These are phyloP conservation scores for Gallinago undulata DNA, from an alignment of 2,113 vertebrate genomes.

Conservation along the genomic window DNA sequence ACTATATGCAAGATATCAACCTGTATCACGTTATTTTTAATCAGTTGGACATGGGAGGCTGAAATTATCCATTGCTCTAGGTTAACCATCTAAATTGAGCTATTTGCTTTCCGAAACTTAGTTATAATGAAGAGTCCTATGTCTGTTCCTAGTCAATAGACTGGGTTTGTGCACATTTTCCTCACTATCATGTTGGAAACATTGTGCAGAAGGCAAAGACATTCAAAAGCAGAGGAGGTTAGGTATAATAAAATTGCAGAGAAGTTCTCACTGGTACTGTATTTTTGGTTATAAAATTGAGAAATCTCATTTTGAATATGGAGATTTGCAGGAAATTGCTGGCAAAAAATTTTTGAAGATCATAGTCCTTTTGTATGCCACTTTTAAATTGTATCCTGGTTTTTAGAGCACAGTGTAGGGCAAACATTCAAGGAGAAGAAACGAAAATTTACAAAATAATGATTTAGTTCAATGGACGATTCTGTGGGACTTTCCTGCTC, in stretches of 20 bases:
- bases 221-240: background rate
- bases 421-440: background rate
- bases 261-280: background rate
- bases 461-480: background rate
- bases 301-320: background rate
- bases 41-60: background rate
- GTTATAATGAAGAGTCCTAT: background rate
- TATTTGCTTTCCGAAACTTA: background rate
- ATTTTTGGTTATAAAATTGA: background rate
- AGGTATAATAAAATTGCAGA: background rate
- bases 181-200: background rate
- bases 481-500: conserved; percentile 56
- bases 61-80: background rate
- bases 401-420: background rate
- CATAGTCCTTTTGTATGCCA: background rate
- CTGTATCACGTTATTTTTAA: background rate
- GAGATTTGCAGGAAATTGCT: background rate
- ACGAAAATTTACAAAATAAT: background rate
- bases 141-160: background rate
- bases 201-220: background rate
- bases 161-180: background rate
- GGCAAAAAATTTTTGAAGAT: background rate
- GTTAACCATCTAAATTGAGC: background rate
- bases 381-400: background rate
- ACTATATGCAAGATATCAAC: background rate